A percentile compares a stretch with the other conserved stretches of the same genome.
Conservation (phyloP, 2,888 invertebrate genomes). For the Sesia apiformis region DNA sequence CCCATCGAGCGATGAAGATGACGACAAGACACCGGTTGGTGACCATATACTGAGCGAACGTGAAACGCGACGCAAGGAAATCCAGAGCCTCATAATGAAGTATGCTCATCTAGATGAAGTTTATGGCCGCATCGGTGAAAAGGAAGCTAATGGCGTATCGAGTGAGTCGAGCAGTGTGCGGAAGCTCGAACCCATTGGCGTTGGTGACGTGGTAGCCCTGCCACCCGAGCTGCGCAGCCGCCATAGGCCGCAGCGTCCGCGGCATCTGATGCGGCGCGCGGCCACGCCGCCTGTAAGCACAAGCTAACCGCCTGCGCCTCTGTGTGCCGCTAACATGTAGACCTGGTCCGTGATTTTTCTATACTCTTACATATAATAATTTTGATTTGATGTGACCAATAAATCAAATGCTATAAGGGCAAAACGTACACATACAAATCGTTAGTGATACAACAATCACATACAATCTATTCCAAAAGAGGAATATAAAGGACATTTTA, state of each 20-base stretch:
- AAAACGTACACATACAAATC: too few species aligned
- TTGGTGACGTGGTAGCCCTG: conserved; percentile 57
- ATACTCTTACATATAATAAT: not conserved
- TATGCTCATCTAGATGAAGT: conserved; percentile 86
- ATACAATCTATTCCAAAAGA: too few species aligned
- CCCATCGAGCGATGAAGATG: conserved; percentile 66
- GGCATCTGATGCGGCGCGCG: conserved; percentile 70
- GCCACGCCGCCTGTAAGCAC: conserved; percentile 74
- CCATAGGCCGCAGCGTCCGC: conserved; percentile 46
- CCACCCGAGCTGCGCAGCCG: conserved; percentile 63
- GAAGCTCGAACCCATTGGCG: conserved; percentile 41
- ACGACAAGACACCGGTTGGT: conserved; percentile 65
- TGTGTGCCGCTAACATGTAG: conserved; percentile 63
- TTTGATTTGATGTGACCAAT: too few species aligned
- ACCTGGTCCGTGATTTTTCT: conserved; percentile 57
- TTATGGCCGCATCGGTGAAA: conserved; percentile 70
- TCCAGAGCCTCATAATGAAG: conserved; percentile 86
- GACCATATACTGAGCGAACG: conserved; percentile 80
- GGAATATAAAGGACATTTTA: too few species aligned
- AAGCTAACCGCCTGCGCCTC: conserved; percentile 52
- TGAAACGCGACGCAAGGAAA: conserved; percentile 87
- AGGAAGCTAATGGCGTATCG: conserved; percentile 39
- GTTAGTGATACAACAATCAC: too few species aligned
- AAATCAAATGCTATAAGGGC: too few species aligned
- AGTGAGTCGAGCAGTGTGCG: conserved; percentile 20